Conservation (phyloP, 2,113 vertebrate genomes). For the Cyphomyrus discorhynchus region DNA sequence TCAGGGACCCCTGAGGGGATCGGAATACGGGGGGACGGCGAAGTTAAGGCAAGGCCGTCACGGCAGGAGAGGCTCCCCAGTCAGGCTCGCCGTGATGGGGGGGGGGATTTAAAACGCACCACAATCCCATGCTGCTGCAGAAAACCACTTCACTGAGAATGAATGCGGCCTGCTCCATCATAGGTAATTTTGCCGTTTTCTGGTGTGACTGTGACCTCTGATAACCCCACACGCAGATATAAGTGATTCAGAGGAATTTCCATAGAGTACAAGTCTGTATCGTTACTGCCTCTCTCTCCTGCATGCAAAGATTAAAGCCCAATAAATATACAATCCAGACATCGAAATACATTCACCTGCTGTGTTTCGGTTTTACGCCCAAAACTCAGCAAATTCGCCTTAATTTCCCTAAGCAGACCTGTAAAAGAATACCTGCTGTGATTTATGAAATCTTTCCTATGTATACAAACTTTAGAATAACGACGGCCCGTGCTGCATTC, state of each 20-base stretch:
- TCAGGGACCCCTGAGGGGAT: not conserved
- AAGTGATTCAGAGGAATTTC: not conserved
- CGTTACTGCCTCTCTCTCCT: not conserved
- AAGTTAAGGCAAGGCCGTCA: not conserved
- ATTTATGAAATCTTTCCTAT: not conserved
- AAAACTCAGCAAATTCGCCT: not conserved
- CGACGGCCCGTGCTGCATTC: not conserved
- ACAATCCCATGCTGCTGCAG: not conserved
- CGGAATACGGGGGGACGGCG: not conserved
- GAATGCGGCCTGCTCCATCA: not conserved
- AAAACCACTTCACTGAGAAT: not conserved
- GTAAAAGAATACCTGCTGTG: not conserved
- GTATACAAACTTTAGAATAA: not conserved
- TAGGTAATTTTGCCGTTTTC: not conserved
- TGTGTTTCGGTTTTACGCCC: slow-evolving; percentile 3
- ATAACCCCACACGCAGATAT: not conserved
- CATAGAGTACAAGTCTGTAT: not conserved
- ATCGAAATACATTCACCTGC: not conserved
- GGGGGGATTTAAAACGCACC: not conserved
- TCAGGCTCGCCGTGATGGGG: not conserved
- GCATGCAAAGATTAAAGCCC: not conserved
- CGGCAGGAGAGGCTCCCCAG: not conserved
- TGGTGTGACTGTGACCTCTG: not conserved
- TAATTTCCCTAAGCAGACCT: not conserved
- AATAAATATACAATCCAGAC: not conserved